phyloP scores from a whole-genome alignment of 2,113 vertebrate genomes.

The Gorsachius goisagi region DNA sequence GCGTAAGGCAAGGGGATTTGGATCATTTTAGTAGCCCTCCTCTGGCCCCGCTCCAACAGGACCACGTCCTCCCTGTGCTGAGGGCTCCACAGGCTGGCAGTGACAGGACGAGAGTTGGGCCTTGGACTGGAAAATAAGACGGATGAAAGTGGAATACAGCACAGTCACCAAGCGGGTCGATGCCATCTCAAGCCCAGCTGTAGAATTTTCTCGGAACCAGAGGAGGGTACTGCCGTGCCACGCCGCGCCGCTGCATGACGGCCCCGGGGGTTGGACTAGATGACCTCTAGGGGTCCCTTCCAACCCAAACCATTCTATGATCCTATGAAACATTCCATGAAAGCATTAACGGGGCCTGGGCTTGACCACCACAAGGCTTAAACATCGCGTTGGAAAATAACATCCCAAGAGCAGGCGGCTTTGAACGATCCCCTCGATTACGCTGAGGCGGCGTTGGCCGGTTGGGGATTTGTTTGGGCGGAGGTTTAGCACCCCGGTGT shows the following conservation, averaged over 20 bases:
- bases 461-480: rapidly evolving
- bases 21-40: too few species aligned
- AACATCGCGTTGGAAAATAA: rapidly evolving
- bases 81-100: too few species aligned
- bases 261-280: too few species aligned
- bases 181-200: not conserved
- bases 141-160: rapidly evolving
- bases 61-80: too few species aligned
- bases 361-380: not conserved
- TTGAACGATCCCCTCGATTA: rapidly evolving
- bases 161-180: rapidly evolving
- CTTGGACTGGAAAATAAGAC: not conserved
- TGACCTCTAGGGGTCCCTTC: too few species aligned
- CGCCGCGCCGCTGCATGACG: rapidly evolving
- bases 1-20: not conserved
- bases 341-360: rapidly evolving
- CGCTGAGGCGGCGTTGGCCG: rapidly evolving
- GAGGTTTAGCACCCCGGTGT: rapidly evolving
- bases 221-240: too few species aligned
- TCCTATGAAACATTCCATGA: too few species aligned
- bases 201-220: rapidly evolving
- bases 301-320: too few species aligned
- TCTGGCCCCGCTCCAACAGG: too few species aligned
- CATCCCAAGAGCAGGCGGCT: not conserved
- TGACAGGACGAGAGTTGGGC: not conserved